Evolutionary conservation across 2,113 vertebrate genomes (phyloP), one percentile per base, ranked within the genome.

Genomic region (Rhipidura dahli): DNA sequence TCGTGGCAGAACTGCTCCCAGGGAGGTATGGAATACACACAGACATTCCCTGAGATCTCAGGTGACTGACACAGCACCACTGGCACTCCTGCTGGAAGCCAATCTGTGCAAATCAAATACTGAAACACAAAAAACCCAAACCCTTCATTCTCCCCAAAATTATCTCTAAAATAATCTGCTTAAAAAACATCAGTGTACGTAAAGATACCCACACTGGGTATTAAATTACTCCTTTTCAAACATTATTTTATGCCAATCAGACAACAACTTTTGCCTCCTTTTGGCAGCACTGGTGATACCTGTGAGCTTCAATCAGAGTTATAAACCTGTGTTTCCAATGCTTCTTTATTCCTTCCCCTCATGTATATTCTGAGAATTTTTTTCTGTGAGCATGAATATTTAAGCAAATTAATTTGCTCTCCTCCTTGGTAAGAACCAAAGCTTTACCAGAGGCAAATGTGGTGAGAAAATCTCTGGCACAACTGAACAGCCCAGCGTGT

Each of bases 1-100:
- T 89, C 64, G 6, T 11, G 42, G 50, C 70, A 79, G 87, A 23
- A 6, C 54, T 57, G 79, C 18, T 64, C 30, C 53, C 24, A 56
- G 70, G 2, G 14, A 47, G 21, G 20, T 1, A 4, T 1, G 22
- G 24, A 87, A 59, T 11, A 59, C 39, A 42, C 0, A 0, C 35
- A 64, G 49, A 19, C 22, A 53, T 50, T 66, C 51, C 66, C 79
- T 54, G 65, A 20, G 56, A 27, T 66, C 42, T 68, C 70, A 37
- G 5, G 17, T 7, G 18, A 19, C 47, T 11, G 7, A 15, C 42
- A 15, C 0, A 1, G 39, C 61, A 31, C 6, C 39, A 6, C 26
- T 80, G 70, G 39, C 61, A 11, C 45, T 50, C 56, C n/a, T 73
- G 59, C 0, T 13, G 39, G 56, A n/a, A 45, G 31, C 27, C n/a